These are phyloP conservation scores for Erithacus rubecula DNA, from an alignment of 2,797 vertebrate species.

Conservation along the genomic window DNA sequence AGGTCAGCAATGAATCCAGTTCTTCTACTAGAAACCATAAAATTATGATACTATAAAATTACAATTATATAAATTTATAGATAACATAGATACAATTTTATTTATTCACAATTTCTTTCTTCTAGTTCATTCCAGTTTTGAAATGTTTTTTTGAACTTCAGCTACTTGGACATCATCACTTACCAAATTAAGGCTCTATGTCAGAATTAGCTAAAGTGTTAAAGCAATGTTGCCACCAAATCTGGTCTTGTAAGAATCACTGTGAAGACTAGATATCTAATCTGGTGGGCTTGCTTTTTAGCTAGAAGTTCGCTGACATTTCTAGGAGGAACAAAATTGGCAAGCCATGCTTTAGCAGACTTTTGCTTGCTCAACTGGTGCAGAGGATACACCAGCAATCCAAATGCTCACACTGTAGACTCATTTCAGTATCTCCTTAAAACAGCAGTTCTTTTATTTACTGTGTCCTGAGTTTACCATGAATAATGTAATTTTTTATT, in stretches of 20 bases:
- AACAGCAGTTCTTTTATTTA: neutral
- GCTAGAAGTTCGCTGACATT: neutral
- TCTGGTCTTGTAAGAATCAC: neutral
- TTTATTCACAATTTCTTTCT: neutral
- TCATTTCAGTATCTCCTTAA: neutral
- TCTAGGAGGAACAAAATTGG: conserved; percentile 8
- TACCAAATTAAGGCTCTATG: neutral
- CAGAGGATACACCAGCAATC: neutral
- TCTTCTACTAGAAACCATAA: conserved; percentile 83
- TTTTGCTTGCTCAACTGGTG: neutral
- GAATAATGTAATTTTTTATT: neutral
- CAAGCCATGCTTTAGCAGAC: neutral
- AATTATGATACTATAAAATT: neutral
- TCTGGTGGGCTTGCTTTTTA: neutral
- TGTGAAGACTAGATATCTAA: neutral
- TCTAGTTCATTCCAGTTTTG: neutral
- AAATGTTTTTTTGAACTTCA: neutral
- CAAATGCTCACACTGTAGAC: neutral
- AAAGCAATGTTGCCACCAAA: neutral
- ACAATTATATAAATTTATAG: neutral
- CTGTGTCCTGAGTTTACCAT: neutral
- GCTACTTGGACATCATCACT: neutral
- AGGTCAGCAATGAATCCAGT: conserved; percentile 83
- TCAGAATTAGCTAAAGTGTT: neutral
- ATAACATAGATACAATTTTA: neutral